These are phyloP conservation scores for Tillus elongatus DNA, from an alignment of 2,888 invertebrate species.

Conservation along the genomic window DNA sequence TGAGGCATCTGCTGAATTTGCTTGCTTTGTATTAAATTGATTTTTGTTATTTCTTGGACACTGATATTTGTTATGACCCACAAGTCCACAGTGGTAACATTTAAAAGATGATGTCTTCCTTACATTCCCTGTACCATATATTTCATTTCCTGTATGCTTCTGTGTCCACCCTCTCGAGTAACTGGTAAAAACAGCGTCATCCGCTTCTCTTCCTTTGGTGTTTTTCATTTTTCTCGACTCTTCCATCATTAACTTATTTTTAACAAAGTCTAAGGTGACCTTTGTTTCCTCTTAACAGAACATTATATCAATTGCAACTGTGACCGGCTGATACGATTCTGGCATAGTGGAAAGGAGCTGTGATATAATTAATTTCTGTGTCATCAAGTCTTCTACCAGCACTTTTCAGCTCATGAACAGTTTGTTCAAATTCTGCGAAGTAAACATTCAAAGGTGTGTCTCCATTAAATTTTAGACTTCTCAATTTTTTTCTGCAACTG, in stretches of 20 bases:
- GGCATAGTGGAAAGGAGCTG: slow-evolving; percentile 15
- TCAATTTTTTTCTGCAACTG: slow-evolving; percentile 13
- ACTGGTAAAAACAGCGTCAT: slow-evolving; percentile 8
- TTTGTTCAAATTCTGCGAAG: slow-evolving; percentile 16
- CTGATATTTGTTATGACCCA: slow-evolving; percentile 8
- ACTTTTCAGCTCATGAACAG: slow-evolving; percentile 11
- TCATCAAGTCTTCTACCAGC: slow-evolving; percentile 13
- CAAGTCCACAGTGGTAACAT: slow-evolving; percentile 9
- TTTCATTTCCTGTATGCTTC: too few species aligned
- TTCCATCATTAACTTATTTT: slow-evolving; percentile 12
- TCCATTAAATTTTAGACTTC: slow-evolving; percentile 13
- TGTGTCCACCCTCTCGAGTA: neutral
- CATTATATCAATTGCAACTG: slow-evolving; percentile 16
- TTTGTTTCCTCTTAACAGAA: slow-evolving; percentile 9
- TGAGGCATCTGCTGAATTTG: slow-evolving; percentile 11
- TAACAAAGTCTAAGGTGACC: slow-evolving; percentile 14
- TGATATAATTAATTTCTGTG: slow-evolving; percentile 14
- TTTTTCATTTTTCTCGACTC: slow-evolving; percentile 10
- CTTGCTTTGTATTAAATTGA: slow-evolving; percentile 9
- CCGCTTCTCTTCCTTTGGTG: slow-evolving; percentile 1
- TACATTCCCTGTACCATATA: neutral
- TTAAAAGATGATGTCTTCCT: slow-evolving; percentile 9
- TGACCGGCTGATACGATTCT: slow-evolving; percentile 15
- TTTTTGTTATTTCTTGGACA: slow-evolving; percentile 10
- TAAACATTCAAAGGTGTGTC: slow-evolving; percentile 12